Percentiles rank a stretch among this genome's conserved stretches.
These are phyloP conservation scores for Collichthys lucidus DNA, from an alignment of 2,113 vertebrate genomes.

Conservation along the genomic window DNA sequence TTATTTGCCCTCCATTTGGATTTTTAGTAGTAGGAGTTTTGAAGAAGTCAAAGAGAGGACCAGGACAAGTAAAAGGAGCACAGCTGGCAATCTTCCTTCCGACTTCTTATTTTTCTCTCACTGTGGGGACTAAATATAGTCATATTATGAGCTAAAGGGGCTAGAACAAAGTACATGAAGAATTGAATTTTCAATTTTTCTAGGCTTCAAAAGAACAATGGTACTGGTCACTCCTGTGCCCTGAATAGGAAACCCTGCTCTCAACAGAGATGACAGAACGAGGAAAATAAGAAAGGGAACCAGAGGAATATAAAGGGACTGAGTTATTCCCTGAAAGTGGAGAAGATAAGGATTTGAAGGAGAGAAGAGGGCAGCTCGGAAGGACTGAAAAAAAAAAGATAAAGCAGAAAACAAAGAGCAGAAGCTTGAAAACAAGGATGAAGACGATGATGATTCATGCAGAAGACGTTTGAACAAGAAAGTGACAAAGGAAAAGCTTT, in stretches of 20 bases:
- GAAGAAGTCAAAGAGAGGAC: neutral
- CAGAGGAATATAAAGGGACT: neutral
- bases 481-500: constrained; percentile 5
- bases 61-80: neutral
- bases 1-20: too few relatives aligned
- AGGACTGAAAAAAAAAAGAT: neutral
- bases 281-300: neutral
- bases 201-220: neutral
- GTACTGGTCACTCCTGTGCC: neutral
- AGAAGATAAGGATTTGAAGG: neutral
- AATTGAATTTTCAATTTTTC: neutral
- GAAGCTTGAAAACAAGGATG: neutral
- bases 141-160: neutral
- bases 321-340: neutral
- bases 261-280: neutral
- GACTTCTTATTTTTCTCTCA: neutral
- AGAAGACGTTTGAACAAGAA: neutral
- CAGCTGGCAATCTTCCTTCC: neutral
- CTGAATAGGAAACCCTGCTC: neutral
- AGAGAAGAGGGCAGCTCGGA: neutral
- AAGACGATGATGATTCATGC: neutral
- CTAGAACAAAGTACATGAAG: neutral
- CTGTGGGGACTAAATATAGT: neutral
- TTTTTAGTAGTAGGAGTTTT: neutral
- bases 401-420: neutral